These are phyloP conservation scores for Vespertilio murinus DNA, from an alignment of 2,797 vertebrate genomes.

Conservation along the genomic window DNA sequence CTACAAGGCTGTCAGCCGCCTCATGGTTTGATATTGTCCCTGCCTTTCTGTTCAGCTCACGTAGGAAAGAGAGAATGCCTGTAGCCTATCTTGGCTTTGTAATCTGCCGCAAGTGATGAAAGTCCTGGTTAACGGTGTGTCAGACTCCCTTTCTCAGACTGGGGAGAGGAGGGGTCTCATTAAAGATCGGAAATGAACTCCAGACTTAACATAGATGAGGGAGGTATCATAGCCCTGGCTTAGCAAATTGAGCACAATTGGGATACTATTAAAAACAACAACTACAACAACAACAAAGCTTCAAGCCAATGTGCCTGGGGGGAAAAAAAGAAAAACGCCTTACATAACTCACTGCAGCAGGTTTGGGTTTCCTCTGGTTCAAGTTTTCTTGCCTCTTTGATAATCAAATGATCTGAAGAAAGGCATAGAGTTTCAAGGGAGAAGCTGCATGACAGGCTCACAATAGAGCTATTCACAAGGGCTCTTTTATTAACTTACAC, in stretches of 20 bases:
- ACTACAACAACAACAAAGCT: slow-evolving; percentile 47
- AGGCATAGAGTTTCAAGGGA: slow-evolving; percentile 84
- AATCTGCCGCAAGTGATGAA: slow-evolving; percentile 56
- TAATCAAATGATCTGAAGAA: slow-evolving; percentile 84
- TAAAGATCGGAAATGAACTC: slow-evolving; percentile 68
- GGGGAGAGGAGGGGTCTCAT: slow-evolving; percentile 54
- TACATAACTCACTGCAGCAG: slow-evolving; percentile 80
- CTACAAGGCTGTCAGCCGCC: background rate
- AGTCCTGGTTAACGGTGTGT: slow-evolving; percentile 65
- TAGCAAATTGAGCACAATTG: slow-evolving; percentile 79
- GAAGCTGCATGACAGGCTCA: slow-evolving; percentile 69
- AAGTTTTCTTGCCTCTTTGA: slow-evolving; percentile 83
- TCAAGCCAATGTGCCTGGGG: slow-evolving; percentile 77
- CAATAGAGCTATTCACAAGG: slow-evolving; percentile 83
- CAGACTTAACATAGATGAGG: slow-evolving; percentile 71
- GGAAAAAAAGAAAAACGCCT: slow-evolving; percentile 43
- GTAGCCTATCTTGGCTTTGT: slow-evolving; percentile 60
- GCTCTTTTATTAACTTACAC: slow-evolving; percentile 81
- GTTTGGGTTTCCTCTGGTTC: slow-evolving; percentile 85
- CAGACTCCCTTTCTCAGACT: slow-evolving; percentile 67
- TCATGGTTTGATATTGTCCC: slow-evolving; percentile 46
- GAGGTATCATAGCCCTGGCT: slow-evolving; percentile 75
- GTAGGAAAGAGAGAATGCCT: slow-evolving; percentile 70
- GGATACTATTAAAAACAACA: slow-evolving; percentile 71
- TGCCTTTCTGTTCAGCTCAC: slow-evolving; percentile 62